phyloP scores from a whole-genome alignment of 2,113 vertebrate genomes.

The Lota lota region DNA sequence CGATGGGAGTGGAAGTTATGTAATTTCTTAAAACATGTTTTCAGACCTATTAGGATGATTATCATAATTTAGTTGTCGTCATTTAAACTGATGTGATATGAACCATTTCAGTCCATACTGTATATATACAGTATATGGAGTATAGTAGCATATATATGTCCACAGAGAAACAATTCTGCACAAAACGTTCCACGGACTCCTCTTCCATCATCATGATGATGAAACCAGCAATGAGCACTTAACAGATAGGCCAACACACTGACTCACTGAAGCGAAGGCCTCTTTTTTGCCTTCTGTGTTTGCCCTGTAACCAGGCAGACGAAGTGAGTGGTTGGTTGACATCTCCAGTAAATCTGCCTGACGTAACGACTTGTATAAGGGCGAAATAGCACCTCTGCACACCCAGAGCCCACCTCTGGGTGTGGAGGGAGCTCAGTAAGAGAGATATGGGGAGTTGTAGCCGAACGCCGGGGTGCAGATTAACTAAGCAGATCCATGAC shows the following conservation, averaged over 20 bases:
- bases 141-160: too few relatives aligned
- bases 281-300: background rate
- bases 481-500: slow-evolving; percentile 21
- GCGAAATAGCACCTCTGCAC: background rate
- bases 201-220: background rate
- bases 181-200: background rate
- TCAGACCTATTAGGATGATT: too few relatives aligned
- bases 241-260: background rate
- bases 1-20: too few relatives aligned
- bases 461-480: slow-evolving; percentile 19
- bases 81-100: too few relatives aligned
- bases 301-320: slow-evolving; percentile 16
- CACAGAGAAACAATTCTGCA: too few relatives aligned
- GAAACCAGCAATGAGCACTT: background rate
- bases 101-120: too few relatives aligned
- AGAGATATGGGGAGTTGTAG: slow-evolving; percentile 16
- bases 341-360: slow-evolving; percentile 4
- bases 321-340: background rate
- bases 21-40: too few relatives aligned
- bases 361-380: slow-evolving; percentile 3
- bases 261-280: background rate
- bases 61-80: too few relatives aligned
- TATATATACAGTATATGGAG: too few relatives aligned
- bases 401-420: background rate
- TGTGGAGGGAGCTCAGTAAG: slow-evolving; percentile 19